Evolutionary conservation across 2,888 invertebrate genomes (phyloP).

Genomic region (Meganola albula): DNA sequence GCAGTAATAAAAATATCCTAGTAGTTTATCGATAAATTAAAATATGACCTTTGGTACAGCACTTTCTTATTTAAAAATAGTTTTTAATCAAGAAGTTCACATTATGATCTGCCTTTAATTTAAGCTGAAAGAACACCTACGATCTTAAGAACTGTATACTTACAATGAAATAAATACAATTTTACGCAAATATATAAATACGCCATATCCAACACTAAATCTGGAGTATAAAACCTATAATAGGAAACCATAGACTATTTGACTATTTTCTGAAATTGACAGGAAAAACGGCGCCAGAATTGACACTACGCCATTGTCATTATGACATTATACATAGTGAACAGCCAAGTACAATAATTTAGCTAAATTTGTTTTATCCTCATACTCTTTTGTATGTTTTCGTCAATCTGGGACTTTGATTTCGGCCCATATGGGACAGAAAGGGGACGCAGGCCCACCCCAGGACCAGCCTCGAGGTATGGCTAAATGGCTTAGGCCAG

Average conservation of each 20-base stretch:
- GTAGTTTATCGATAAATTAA: no score
- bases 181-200: slow-evolving; percentile 13
- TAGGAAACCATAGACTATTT: slow-evolving; percentile 23
- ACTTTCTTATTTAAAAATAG: no score
- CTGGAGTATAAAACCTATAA: slow-evolving; percentile 17
- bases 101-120: no score
- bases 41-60: no score
- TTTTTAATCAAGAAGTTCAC: no score
- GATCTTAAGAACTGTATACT: no score
- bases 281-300: slow-evolving; percentile 34
- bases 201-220: slow-evolving; percentile 12
- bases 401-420: slow-evolving; percentile 68
- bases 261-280: slow-evolving; percentile 30
- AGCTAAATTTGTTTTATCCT: slow-evolving; percentile 27
- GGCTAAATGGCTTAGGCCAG: slow-evolving; percentile 85
- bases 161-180: no score
- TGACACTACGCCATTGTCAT: slow-evolving; percentile 37
- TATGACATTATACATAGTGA: slow-evolving; percentile 37
- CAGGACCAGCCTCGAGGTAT: slow-evolving; percentile 91
- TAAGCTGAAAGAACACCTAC: no score
- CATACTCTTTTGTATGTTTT: slow-evolving; percentile 21
- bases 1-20: no score
- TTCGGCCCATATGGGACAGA: slow-evolving; percentile 88
- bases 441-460: slow-evolving; percentile 87
- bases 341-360: slow-evolving; percentile 32